phyloP scores from a whole-genome alignment of 2,888 invertebrate genomes.

The Coleophora flavipennella region DNA sequence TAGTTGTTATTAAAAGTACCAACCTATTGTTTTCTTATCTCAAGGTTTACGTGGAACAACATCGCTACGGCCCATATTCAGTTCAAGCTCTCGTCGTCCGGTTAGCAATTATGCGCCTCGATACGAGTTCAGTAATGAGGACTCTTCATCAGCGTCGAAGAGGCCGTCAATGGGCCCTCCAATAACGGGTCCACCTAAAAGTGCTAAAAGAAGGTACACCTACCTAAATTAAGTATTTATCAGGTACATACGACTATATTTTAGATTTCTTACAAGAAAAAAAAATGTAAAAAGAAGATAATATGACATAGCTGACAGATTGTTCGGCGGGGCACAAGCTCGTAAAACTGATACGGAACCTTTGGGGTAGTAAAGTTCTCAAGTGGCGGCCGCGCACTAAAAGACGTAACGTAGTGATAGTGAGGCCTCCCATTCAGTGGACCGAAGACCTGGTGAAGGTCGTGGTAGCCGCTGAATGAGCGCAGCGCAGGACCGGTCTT shows the following conservation, averaged over 20 bases:
- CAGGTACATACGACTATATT: no score
- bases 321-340: no score
- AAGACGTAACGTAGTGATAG: no score
- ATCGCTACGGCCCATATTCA: conserved; percentile 26
- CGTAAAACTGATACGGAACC: no score
- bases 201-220: conserved; percentile 46
- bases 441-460: no score
- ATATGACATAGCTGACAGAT: no score
- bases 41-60: conserved; percentile 44
- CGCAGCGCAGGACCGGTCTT: no score
- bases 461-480: no score
- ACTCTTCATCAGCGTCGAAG: conserved; percentile 18
- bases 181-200: conserved; percentile 30
- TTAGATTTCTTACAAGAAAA: neutral
- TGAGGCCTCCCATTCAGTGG: no score
- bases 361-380: no score
- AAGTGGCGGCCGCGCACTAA: no score
- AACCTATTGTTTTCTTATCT: neutral
- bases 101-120: conserved; percentile 32
- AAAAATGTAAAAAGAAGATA: no score
- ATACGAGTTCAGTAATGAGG: conserved; percentile 43
- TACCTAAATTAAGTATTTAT: neutral
- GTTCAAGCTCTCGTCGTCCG: conserved; percentile 13
- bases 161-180: conserved; percentile 55
- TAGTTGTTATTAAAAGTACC: neutral